Evolutionary conservation across 2,797 vertebrate genomes (phyloP).

Genomic region (Argya squamiceps): DNA sequence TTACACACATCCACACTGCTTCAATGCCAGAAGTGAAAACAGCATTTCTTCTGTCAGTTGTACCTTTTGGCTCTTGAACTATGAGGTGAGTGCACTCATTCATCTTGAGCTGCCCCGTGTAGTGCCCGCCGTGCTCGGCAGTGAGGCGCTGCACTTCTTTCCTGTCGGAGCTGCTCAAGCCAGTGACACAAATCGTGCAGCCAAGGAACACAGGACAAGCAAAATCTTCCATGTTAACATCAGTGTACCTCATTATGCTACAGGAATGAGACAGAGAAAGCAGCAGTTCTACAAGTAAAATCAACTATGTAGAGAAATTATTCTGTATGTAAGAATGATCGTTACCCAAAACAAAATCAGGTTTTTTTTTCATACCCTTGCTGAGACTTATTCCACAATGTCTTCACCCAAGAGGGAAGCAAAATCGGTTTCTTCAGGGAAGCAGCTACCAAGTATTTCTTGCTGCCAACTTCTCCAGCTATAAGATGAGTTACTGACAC

Average conservation of each 20-base stretch:
- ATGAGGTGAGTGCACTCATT: conserved; percentile 98
- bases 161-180: conserved; percentile 86
- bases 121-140: conserved; percentile 86
- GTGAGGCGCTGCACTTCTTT: conserved; percentile 90
- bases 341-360: background rate
- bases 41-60: background rate
- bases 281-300: background rate
- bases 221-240: conserved; percentile 84
- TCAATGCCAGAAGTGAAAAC: background rate
- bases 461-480: conserved; percentile 97
- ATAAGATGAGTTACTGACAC: conserved; percentile 93
- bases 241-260: conserved; percentile 87
- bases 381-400: conserved; percentile 92
- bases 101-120: conserved; percentile 95
- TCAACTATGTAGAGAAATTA: background rate
- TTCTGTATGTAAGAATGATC: background rate
- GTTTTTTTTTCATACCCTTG: conserved; percentile 78
- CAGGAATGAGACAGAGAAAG: background rate
- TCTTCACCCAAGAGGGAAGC: conserved; percentile 89
- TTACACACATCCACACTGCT: background rate
- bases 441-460: conserved; percentile 96
- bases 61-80: conserved; percentile 92
- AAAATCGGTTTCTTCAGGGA: conserved; percentile 91
- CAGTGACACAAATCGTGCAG: conserved; percentile 93
- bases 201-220: conserved; percentile 90